Evolutionary conservation across 2,113 vertebrate species (phyloP), one percentile per base, ranked within the genome.

Genomic region (Thalassoma bifasciatum): DNA sequence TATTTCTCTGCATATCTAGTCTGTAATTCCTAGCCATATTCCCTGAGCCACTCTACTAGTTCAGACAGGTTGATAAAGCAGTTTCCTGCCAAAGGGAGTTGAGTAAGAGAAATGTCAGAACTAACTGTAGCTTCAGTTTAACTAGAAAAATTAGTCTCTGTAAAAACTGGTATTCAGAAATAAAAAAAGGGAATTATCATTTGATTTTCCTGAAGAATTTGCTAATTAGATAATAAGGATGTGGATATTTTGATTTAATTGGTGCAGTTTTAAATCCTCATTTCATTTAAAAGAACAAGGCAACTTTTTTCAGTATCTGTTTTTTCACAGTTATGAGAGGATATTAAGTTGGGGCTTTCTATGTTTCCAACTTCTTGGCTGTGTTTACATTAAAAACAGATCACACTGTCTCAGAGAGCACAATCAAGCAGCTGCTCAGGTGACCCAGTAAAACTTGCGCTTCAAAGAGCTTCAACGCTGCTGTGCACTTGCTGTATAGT

Each of bases 1-100:
- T 34, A 44, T 24, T 51, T 40, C 10, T 40, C 16, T 17, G 19
- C 16, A 46, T 7, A 46, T 8, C 13, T 46, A 46, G 7, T 53
- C n/a, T 51, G 50, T 22, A 16, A 9, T 9, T 63, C 51, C 54
- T 47, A 47, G 26, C 21, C 10, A 38, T 26, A 47, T 46, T 49
- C 10, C 8, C 24, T 2, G 14, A 73, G 14, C 61, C 14, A 70
- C 13, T 42, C 26, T 44, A 59, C 82, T 63, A 74, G 66, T 60
- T 52, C 38, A n/a, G 37, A 38, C 67, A 53, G 47, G 76, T 80
- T 72, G 8, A 59, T 63, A 36, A 54, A 58, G 52, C 57, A 36
- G 53, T 21, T 8, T 21, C 8, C n/a, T 9, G 3, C 36, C 37
- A 2, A 26, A 11, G 1, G 19, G 23, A 51, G 7, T 16, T 5